These are phyloP conservation scores for Cephalotes varians DNA, from an alignment of 2,888 invertebrate species.

Conservation along the genomic window DNA sequence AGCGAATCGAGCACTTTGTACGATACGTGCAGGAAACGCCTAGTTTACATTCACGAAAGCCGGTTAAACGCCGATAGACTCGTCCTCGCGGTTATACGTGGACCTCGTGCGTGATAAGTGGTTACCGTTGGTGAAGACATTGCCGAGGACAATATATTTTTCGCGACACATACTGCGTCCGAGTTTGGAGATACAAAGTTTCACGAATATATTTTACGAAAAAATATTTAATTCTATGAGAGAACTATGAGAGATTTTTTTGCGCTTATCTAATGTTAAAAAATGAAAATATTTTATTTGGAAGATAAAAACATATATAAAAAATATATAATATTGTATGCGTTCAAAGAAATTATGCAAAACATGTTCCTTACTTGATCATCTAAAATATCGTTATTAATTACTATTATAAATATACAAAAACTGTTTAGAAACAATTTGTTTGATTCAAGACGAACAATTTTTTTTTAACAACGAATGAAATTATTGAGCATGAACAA, in stretches of 20 bases:
- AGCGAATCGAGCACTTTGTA: slow-evolving; percentile 76
- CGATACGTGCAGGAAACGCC: slow-evolving; percentile 76
- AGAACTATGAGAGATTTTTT: neutral
- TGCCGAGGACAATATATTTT: slow-evolving; percentile 44
- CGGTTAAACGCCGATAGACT: slow-evolving; percentile 75
- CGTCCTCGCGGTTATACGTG: slow-evolving; percentile 65
- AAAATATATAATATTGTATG: neutral
- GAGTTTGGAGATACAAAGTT: neutral
- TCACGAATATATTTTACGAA: neutral
- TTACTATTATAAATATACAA: neutral
- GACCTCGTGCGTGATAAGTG: slow-evolving; percentile 59
- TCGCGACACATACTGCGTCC: neutral
- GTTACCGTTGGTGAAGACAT: slow-evolving; percentile 56
- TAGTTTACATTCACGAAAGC: slow-evolving; percentile 77
- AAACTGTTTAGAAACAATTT: neutral
- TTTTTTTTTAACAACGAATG: neutral
- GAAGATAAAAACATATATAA: neutral
- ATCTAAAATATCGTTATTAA: neutral
- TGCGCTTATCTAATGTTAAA: neutral
- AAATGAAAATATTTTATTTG: neutral
- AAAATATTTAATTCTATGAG: neutral
- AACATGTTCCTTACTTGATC: neutral
- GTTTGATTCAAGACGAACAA: neutral
- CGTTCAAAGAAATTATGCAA: neutral
- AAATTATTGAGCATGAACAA: neutral